These are phyloP conservation scores for Gerris buenoi DNA, from an alignment of 1,140 invertebrate species.

Conservation along the genomic window DNA sequence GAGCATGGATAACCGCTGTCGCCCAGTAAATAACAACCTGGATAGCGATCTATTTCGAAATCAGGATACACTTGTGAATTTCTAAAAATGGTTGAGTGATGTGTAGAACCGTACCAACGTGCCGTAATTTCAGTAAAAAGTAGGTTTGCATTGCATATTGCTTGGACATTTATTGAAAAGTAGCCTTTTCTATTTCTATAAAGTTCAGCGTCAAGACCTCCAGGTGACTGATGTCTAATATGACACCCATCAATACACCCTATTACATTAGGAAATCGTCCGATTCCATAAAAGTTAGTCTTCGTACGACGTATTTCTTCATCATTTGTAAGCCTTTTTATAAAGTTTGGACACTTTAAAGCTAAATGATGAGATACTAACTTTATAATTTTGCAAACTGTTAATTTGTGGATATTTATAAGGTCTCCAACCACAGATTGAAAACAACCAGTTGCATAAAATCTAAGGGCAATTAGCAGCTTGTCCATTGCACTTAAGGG, in stretches of 20 bases:
- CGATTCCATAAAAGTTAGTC: background rate
- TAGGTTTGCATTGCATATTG: slow-evolving; percentile 24
- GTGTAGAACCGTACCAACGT: background rate
- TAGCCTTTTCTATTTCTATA: slow-evolving; percentile 31
- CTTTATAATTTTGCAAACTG: background rate
- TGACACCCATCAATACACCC: background rate
- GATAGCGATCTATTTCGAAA: background rate
- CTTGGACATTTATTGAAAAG: slow-evolving; percentile 32
- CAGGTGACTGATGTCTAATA: slow-evolving; percentile 6
- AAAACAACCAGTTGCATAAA: background rate
- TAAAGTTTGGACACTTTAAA: background rate
- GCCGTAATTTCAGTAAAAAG: background rate
- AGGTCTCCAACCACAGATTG: background rate
- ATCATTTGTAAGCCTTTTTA: background rate
- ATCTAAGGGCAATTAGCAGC: background rate
- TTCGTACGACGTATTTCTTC: background rate
- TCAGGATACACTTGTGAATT: background rate
- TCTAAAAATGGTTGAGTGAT: background rate
- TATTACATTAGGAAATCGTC: background rate
- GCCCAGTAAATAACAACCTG: background rate
- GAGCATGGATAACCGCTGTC: background rate
- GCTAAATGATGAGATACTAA: background rate
- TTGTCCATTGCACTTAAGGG: background rate
- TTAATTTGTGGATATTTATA: background rate
- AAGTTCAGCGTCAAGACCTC: slow-evolving; percentile 28